Percentiles rank a stretch among this genome's conserved stretches.
Evolutionary conservation across 1,140 invertebrate genomes (phyloP).

Genomic region (Condylostylus longicornis): DNA sequence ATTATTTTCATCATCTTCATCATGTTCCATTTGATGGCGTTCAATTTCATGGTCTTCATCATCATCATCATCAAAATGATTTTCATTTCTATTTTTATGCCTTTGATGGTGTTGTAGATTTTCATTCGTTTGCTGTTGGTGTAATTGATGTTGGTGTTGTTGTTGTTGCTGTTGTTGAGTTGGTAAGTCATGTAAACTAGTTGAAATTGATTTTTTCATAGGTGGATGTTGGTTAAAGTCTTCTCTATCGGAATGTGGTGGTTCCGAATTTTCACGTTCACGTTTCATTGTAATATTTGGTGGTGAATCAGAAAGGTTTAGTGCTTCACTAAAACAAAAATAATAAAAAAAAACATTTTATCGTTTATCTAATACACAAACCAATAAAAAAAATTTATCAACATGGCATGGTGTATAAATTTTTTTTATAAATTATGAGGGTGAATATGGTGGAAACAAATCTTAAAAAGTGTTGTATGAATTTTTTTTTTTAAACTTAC

Average conservation of each 20-base stretch:
- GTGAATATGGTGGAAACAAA: background rate
- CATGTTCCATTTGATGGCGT: too few species aligned
- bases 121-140: slow-evolving; percentile 19
- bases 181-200: slow-evolving; percentile 26
- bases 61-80: slow-evolving; percentile 9
- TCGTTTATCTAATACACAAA: too few species aligned
- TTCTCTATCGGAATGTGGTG: slow-evolving; percentile 18
- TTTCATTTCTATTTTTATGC: slow-evolving; percentile 7
- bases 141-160: too few species aligned
- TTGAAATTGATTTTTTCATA: slow-evolving; percentile 37
- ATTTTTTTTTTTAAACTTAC: slow-evolving; percentile 23
- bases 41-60: slow-evolving; percentile 15
- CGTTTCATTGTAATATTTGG: slow-evolving; percentile 37
- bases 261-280: slow-evolving; percentile 34
- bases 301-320: slow-evolving; percentile 45
- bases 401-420: slow-evolving; percentile 8
- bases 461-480: slow-evolving; percentile 18
- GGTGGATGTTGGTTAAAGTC: slow-evolving; percentile 35
- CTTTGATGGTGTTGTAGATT: slow-evolving; percentile 15
- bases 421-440: slow-evolving; percentile 3
- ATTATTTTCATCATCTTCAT: too few species aligned
- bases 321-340: slow-evolving; percentile 36
- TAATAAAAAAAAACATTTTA: too few species aligned
- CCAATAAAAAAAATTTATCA: background rate
- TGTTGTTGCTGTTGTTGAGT: slow-evolving; percentile 27